phyloP scores from a whole-genome alignment of 1,140 invertebrate genomes.

The Diprion similis region DNA sequence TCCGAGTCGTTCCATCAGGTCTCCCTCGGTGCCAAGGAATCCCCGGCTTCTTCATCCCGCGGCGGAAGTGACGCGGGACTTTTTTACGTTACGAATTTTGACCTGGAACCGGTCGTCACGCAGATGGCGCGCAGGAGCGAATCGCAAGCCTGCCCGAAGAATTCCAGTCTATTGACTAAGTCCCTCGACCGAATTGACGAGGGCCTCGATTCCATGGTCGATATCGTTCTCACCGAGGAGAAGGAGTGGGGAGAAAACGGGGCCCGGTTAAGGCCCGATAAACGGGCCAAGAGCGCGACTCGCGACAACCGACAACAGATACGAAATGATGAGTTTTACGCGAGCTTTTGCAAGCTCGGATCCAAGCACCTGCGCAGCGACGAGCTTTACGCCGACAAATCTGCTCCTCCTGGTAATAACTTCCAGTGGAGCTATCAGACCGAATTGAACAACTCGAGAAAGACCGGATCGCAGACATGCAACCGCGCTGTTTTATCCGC shows the following conservation, averaged over 20 bases:
- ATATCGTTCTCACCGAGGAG: slow-evolving; percentile 70
- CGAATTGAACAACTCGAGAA: slow-evolving; percentile 32
- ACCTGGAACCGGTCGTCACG: slow-evolving; percentile 38
- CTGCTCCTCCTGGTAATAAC: slow-evolving; percentile 21
- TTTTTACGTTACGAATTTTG: slow-evolving; percentile 49
- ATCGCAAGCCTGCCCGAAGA: slow-evolving; percentile 33
- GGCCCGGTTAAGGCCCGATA: slow-evolving; percentile 37
- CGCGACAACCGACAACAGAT: not conserved
- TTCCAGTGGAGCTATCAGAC: slow-evolving; percentile 37
- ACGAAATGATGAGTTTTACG: slow-evolving; percentile 33
- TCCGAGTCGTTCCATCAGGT: slow-evolving; percentile 58
- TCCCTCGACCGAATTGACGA: slow-evolving; percentile 81
- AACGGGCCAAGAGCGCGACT: not conserved
- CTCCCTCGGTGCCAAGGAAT: slow-evolving; percentile 33
- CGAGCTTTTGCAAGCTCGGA: slow-evolving; percentile 15
- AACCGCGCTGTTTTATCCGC: slow-evolving; percentile 22
- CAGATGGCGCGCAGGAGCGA: slow-evolving; percentile 20
- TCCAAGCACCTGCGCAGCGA: slow-evolving; percentile 45
- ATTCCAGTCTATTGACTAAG: slow-evolving; percentile 66
- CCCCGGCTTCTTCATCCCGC: slow-evolving; percentile 33
- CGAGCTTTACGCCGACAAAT: slow-evolving; percentile 44
- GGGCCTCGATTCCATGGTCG: slow-evolving; percentile 74
- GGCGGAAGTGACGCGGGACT: slow-evolving; percentile 53
- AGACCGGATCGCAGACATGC: slow-evolving; percentile 14
- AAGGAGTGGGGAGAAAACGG: slow-evolving; percentile 59